phyloP scores from a whole-genome alignment of 1,140 invertebrate genomes.

The Zaprionus kolodkinae region DNA sequence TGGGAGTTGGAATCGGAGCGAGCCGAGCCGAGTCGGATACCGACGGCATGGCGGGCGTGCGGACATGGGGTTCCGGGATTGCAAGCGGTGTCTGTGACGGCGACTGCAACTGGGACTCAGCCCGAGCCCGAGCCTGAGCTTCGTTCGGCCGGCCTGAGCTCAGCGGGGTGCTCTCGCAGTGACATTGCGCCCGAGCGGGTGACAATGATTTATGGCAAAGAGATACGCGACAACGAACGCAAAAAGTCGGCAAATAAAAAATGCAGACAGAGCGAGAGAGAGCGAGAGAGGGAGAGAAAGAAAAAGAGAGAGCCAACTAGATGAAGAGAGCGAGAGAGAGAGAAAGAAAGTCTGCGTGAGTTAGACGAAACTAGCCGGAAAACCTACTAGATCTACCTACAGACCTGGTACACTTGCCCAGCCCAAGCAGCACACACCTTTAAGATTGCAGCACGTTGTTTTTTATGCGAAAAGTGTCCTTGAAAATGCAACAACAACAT shows the following conservation, averaged over 20 bases:
- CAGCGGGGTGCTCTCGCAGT: constrained; percentile 81
- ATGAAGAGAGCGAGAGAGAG: constrained; percentile 15
- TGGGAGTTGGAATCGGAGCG: constrained; percentile 23
- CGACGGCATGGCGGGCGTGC: constrained; percentile 2
- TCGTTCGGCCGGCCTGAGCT: constrained; percentile 40
- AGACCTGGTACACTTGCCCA: constrained; percentile 35
- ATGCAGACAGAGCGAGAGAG: constrained; percentile 44
- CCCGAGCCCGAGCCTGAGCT: constrained; percentile 44
- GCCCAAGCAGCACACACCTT: constrained; percentile 42
- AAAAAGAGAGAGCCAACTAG: constrained; percentile 2
- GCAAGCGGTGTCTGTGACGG: not conserved
- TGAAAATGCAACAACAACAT: constrained; percentile 67
- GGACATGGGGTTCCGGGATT: not conserved
- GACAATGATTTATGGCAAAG: constrained; percentile 84
- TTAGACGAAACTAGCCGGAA: constrained; percentile 33
- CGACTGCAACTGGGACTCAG: constrained; percentile 10
- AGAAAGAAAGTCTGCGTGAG: constrained; percentile 16
- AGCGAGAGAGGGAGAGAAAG: constrained; percentile 36
- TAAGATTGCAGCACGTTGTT: constrained; percentile 26
- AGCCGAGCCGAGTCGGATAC: constrained; percentile 8
- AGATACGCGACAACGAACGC: constrained; percentile 82
- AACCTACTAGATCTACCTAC: not conserved
- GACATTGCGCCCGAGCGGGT: constrained; percentile 83
- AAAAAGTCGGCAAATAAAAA: constrained; percentile 68
- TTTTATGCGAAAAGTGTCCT: constrained; percentile 70